Conservation (phyloP, 2,797 vertebrate species). For the Rachycentron canadum region DNA sequence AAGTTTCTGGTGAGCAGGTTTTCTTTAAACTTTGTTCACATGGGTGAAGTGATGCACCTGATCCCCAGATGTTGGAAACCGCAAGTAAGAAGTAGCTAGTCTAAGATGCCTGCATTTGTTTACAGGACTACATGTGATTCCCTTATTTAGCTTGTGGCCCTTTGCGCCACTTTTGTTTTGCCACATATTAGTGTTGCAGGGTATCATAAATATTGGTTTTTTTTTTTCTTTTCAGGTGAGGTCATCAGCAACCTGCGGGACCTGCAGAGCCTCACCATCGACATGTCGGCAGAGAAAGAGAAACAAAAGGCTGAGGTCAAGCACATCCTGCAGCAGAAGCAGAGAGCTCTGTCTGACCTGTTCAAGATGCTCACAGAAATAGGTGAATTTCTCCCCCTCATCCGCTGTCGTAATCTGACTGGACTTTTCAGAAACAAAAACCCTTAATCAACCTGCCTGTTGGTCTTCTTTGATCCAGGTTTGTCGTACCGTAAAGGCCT, state of each 20-base stretch:
- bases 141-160: too few species aligned
- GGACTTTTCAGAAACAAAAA: not conserved
- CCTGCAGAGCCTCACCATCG: constrained; percentile 89
- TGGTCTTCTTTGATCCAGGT: constrained; percentile 68
- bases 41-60: too few species aligned
- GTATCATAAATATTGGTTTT: too few species aligned
- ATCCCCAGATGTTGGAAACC: too few species aligned
- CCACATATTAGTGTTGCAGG: too few species aligned
- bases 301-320: constrained; percentile 93
- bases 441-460: not conserved
- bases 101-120: too few species aligned
- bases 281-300: constrained; percentile 89
- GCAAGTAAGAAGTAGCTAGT: too few species aligned
- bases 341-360: constrained; percentile 93
- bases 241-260: constrained; percentile 88
- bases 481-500: constrained; percentile 96
- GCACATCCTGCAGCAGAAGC: constrained; percentile 96
- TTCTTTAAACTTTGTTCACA: too few species aligned
- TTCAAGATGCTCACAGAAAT: constrained; percentile 93
- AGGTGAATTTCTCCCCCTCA: constrained; percentile 79
- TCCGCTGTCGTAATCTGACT: not conserved
- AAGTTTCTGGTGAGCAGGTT: not conserved
- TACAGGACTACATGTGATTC: too few species aligned
- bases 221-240: constrained; percentile 81
- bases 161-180: too few species aligned